These are phyloP conservation scores for Zaprionus taronus DNA, from an alignment of 1,140 invertebrate genomes.

Conservation along the genomic window DNA sequence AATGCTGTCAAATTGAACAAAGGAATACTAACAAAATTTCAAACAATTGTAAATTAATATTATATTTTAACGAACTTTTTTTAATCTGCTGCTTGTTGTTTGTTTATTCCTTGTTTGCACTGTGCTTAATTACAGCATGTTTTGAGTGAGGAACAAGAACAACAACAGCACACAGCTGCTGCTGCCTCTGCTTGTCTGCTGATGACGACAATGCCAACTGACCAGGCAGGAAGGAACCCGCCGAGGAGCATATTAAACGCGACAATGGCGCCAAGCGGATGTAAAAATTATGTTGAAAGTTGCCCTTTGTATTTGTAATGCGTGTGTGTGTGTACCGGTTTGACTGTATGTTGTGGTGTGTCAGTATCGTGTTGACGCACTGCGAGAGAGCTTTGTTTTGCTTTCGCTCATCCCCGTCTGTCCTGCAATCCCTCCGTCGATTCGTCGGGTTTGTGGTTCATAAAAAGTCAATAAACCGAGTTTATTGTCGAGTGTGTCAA, in stretches of 20 bases:
- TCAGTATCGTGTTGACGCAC: slow-evolving; percentile 48
- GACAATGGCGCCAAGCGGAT: slow-evolving; percentile 76
- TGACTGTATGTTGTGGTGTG: slow-evolving; percentile 37
- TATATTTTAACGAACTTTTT: slow-evolving; percentile 3
- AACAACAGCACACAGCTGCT: slow-evolving; percentile 29
- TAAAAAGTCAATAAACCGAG: slow-evolving; percentile 78
- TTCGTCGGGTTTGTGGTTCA: slow-evolving; percentile 64
- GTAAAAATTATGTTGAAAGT: slow-evolving; percentile 80
- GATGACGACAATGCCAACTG: slow-evolving; percentile 29
- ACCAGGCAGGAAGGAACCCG: slow-evolving; percentile 22
- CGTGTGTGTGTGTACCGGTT: slow-evolving; percentile 17
- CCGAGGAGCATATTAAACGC: slow-evolving; percentile 58
- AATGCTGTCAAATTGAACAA: background rate
- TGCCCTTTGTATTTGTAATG: slow-evolving; percentile 12
- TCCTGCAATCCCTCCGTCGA: background rate
- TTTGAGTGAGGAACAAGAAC: slow-evolving; percentile 34
- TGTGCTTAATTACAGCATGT: slow-evolving; percentile 64
- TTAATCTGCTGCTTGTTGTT: slow-evolving; percentile 16
- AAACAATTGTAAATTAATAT: slow-evolving; percentile 10
- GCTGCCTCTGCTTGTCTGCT: background rate
- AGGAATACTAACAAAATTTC: background rate
- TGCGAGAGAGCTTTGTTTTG: slow-evolving; percentile 60
- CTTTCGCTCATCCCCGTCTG: slow-evolving; percentile 32
- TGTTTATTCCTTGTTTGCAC: slow-evolving; percentile 35
- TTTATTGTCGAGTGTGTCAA: slow-evolving; percentile 74